These are phyloP conservation scores for Diachasma alloeum DNA, from an alignment of 1,140 invertebrate species.

Conservation along the genomic window DNA sequence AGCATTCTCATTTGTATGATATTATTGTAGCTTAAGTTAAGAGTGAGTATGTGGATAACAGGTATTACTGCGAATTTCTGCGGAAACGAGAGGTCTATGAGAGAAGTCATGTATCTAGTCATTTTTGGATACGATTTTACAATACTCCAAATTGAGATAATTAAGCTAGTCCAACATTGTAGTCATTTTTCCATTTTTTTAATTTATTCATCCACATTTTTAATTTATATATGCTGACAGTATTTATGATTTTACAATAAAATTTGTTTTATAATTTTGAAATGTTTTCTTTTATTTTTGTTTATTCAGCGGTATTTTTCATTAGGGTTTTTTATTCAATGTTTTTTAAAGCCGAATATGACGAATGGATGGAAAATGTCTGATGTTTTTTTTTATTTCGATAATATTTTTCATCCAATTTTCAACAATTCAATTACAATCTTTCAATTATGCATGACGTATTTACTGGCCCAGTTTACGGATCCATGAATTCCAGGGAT, in stretches of 20 bases:
- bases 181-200: slow-evolving; percentile 30
- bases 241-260: slow-evolving; percentile 30
- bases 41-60: background rate
- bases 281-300: slow-evolving; percentile 31
- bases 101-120: slow-evolving; percentile 45
- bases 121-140: slow-evolving; percentile 47
- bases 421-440: too few relatives aligned
- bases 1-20: background rate
- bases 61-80: background rate
- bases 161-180: slow-evolving; percentile 51
- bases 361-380: background rate
- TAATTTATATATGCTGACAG: background rate
- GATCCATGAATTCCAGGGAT: too few relatives aligned
- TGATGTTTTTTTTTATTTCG: too few relatives aligned
- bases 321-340: background rate
- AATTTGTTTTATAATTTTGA: slow-evolving; percentile 28
- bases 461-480: too few relatives aligned
- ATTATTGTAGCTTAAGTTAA: background rate
- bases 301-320: slow-evolving; percentile 25
- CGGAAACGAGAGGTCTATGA: background rate
- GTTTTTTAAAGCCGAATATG: too few relatives aligned
- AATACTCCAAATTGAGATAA: slow-evolving; percentile 31
- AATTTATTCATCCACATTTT: background rate
- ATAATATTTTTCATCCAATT: too few relatives aligned
- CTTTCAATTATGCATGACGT: too few relatives aligned